Percentiles rank a stretch among this genome's conserved stretches.
phyloP scores from a whole-genome alignment of 2,797 vertebrate genomes.

The Phylloscopus collybita region DNA sequence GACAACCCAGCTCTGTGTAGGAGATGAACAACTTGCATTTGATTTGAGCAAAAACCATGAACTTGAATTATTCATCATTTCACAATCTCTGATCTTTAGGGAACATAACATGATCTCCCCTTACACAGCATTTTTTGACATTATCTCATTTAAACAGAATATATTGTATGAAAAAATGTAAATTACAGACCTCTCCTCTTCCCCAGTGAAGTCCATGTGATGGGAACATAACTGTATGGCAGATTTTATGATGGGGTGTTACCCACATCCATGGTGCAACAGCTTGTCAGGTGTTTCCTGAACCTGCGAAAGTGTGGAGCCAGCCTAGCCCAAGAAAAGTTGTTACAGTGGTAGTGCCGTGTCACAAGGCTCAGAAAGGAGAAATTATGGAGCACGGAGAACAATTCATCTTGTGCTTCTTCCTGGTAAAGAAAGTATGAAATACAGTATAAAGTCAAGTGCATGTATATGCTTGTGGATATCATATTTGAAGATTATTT shows the following conservation, averaged over 20 bases:
- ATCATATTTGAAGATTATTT: neutral
- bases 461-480: neutral
- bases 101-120: neutral
- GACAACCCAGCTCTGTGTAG: neutral
- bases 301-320: neutral
- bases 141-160: neutral
- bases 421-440: neutral
- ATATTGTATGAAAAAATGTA: neutral
- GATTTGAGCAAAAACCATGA: neutral
- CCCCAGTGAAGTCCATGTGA: accelerated
- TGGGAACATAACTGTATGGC: neutral
- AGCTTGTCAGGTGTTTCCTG: neutral
- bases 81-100: neutral
- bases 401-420: neutral
- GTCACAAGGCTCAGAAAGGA: neutral
- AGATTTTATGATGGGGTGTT: neutral
- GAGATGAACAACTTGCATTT: neutral
- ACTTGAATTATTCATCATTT: neutral
- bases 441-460: neutral
- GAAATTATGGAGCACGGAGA: neutral
- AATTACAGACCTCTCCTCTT: neutral
- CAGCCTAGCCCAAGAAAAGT: neutral
- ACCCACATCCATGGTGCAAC: neutral
- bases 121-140: neutral
- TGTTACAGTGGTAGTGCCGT: neutral